Evolutionary conservation across 2,888 invertebrate species (phyloP).

Genomic region (Coleophora flavipennella): DNA sequence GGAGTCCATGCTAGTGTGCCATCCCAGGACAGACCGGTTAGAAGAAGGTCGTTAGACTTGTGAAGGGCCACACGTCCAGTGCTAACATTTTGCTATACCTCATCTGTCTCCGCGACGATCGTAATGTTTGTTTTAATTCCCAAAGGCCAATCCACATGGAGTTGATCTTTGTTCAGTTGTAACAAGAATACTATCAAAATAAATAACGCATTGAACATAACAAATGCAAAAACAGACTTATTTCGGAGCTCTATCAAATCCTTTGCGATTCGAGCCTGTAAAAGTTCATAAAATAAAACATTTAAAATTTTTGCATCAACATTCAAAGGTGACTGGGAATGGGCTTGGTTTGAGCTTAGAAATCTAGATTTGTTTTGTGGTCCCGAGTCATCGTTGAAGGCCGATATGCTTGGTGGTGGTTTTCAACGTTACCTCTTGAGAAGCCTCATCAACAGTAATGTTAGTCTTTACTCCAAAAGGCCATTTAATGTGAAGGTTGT

Average conservation of each 20-base stretch:
- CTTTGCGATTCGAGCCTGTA: slow-evolving; percentile 89
- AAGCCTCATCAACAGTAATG: slow-evolving; percentile 90
- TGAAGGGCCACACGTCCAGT: slow-evolving; percentile 59
- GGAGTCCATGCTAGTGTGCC: slow-evolving; percentile 69
- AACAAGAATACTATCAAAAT: slow-evolving; percentile 98
- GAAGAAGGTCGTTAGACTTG: slow-evolving; percentile 68
- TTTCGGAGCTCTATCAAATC: slow-evolving; percentile 96
- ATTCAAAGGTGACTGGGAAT: slow-evolving; percentile 73
- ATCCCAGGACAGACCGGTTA: slow-evolving; percentile 68
- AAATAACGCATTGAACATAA: slow-evolving; percentile 99
- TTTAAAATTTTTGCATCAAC: slow-evolving; percentile 52
- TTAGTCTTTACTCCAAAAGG: slow-evolving; percentile 95
- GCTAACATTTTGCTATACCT: slow-evolving; percentile 78
- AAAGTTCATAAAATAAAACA: slow-evolving; percentile 62
- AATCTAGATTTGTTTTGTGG: slow-evolving; percentile 14
- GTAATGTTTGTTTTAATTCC: slow-evolving; percentile 96
- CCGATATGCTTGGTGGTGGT: slow-evolving; percentile 48
- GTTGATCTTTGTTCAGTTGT: slow-evolving; percentile 98
- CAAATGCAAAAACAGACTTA: slow-evolving; percentile 97
- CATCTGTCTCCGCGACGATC: slow-evolving; percentile 92
- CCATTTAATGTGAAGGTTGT: slow-evolving; percentile 96
- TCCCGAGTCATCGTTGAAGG: slow-evolving; percentile 67
- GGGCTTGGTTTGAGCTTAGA: slow-evolving; percentile 18
- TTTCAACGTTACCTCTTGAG: slow-evolving; percentile 89
- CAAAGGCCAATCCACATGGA: slow-evolving; percentile 97